phyloP scores from a whole-genome alignment of 2,797 vertebrate genomes.

The Coreius guichenoti region DNA sequence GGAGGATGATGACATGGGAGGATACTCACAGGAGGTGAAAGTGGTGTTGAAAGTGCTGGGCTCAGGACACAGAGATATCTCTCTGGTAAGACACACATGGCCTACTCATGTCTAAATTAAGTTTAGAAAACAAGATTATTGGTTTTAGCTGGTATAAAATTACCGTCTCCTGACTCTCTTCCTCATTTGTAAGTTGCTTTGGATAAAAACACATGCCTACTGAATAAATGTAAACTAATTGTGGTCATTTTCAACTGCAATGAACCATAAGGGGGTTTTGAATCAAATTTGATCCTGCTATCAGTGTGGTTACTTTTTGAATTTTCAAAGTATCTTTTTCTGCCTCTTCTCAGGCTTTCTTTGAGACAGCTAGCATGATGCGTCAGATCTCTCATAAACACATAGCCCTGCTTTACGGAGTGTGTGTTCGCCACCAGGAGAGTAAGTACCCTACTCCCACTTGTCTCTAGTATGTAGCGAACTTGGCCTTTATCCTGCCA shows the following conservation, averaged over 20 bases:
- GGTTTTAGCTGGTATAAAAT: not conserved
- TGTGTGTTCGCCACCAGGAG: conserved; percentile 92
- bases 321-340: conserved; percentile 1
- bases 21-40: conserved; percentile 86
- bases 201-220: not conserved
- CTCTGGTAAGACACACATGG: conserved; percentile 78
- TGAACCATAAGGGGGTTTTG: not conserved
- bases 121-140: conserved; percentile 12
- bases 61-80: conserved; percentile 94
- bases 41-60: conserved; percentile 96
- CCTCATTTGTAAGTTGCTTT: conserved; percentile 3
- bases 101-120: not conserved
- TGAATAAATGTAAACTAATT: conserved; percentile 5
- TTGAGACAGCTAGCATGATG: conserved; percentile 98
- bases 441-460: conserved; percentile 83
- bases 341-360: conserved; percentile 84
- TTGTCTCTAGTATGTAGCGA: not conserved
- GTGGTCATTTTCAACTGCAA: not conserved
- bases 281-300: not conserved
- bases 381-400: conserved; percentile 96
- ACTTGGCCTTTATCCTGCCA: not conserved
- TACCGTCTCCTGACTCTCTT: not conserved
- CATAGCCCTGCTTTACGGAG: conserved; percentile 92
- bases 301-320: not conserved
- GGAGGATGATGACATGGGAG: conserved; percentile 76